Evolutionary conservation across 2,113 vertebrate genomes (phyloP).

Genomic region (Alaudala cheleensis): DNA sequence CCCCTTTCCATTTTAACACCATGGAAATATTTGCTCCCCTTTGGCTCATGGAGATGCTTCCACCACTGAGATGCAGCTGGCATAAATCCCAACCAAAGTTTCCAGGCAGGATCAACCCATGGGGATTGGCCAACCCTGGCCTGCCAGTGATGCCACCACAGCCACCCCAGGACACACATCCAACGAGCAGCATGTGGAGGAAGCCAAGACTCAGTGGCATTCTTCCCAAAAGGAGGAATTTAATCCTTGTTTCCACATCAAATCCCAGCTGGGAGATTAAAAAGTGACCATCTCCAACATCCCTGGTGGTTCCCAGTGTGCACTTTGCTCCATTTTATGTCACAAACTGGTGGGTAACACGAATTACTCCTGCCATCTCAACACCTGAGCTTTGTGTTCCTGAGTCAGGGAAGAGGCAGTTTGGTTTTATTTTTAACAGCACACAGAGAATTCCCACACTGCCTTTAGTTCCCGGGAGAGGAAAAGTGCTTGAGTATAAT

Average conservation of each 20-base stretch:
- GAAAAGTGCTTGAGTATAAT: not conserved
- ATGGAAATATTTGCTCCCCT: not conserved
- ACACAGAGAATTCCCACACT: not conserved
- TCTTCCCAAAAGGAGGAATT: not conserved
- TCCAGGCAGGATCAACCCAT: not conserved
- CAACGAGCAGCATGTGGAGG: fast-evolving
- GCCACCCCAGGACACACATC: fast-evolving
- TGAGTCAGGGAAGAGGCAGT: not conserved
- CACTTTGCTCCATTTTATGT: fast-evolving
- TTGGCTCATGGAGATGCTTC: not conserved
- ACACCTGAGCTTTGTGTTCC: not conserved
- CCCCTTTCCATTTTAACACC: not conserved
- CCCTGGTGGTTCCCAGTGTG: not conserved
- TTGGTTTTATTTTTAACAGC: not conserved
- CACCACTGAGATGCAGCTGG: fast-evolving
- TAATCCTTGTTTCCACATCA: not conserved
- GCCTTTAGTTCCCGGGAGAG: not conserved
- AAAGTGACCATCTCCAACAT: not conserved
- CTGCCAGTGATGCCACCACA: fast-evolving
- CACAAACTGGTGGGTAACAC: fast-evolving
- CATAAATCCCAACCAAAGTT: not conserved
- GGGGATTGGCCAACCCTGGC: fast-evolving
- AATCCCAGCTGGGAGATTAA: not conserved
- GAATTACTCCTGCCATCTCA: not conserved
- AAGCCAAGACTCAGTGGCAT: not conserved